Base-by-base conservation (phyloP, 2,888 invertebrate species). In the Megastigmus dorsalis region DNA sequence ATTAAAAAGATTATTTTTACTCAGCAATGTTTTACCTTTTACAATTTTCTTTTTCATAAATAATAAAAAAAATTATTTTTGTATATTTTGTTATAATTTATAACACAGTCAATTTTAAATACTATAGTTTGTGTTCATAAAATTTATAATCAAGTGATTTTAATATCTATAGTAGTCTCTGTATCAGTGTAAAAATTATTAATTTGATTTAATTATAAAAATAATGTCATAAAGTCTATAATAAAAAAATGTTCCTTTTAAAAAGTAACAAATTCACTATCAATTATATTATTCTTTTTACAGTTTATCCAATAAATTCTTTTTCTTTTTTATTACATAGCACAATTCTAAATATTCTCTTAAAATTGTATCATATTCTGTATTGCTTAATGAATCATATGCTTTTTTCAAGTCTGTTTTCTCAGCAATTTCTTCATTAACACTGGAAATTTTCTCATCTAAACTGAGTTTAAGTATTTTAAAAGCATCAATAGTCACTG, bases 331-430 rank as follows among this genome's bases (percentile, higher is more conserved):
- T 54, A 89, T 82, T 18, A 85, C 82, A 45, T 80, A 73, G 70
- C 88, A 88, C 69, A 89, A 82, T 70, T 89, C 85, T 55, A 83
- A 79, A 78, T 89, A 89, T 36, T 84, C 83, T 59, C 84, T 85
- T 48, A 89, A 80, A 38, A 90, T 85, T 66, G 88, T 84, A 77
- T 89, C 85, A 78, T 87, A 90, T 79, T 89, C 88, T 70, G 86
- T 87, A 72, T 87, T 87, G 36, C 83, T 81, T 6, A 89, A 83
- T 54, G 83, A 82, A 48, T 87, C 84, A 78, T 89, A 90, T 74
- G 85, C 84, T 71, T 86, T 85, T 77, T 86, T 87, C 15, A 88
- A 77, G 59, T 83, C 80, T 57, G 80, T 82, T 57, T 89, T 86
- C 15, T 85, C 77, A 63, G 85, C 79, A 52, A 90, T 86, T 79